Evolutionary conservation across 2,113 vertebrate genomes (phyloP).

Genomic region (Pseudorasbora parva): DNA sequence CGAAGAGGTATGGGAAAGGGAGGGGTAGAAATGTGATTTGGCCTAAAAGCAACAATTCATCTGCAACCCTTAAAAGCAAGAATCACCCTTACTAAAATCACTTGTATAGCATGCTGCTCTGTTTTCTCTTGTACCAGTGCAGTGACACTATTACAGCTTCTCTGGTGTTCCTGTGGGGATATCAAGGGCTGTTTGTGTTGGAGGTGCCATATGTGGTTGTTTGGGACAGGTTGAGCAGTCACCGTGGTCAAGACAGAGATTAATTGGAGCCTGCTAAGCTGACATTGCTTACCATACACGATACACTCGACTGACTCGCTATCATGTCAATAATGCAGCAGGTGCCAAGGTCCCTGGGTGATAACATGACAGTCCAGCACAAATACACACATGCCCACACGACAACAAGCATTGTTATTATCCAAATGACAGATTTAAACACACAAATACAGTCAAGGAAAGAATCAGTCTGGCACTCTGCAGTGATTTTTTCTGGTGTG

Average conservation of each 20-base stretch:
- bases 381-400: constrained; percentile 1
- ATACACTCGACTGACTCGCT: constrained; percentile 24
- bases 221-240: constrained; percentile 19
- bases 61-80: not conserved
- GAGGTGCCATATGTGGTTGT: constrained; percentile 32
- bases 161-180: not conserved
- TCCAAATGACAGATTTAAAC: constrained; percentile 12
- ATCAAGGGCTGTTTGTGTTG: constrained; percentile 17
- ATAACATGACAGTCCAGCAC: constrained; percentile 11
- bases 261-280: constrained; percentile 23
- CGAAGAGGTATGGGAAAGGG: no score
- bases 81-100: not conserved
- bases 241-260: constrained; percentile 38
- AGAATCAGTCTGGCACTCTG: not conserved
- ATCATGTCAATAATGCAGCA: constrained; percentile 43
- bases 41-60: no score
- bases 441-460: constrained; percentile 17
- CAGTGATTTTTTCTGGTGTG: not conserved
- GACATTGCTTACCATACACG: constrained; percentile 17
- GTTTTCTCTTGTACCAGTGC: not conserved
- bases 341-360: constrained; percentile 26
- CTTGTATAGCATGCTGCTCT: not conserved
- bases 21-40: no score
- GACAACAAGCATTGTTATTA: not conserved
- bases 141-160: not conserved